Base-by-base conservation (phyloP, 2,888 invertebrate genomes). In the Nomada hirtipes region DNA sequence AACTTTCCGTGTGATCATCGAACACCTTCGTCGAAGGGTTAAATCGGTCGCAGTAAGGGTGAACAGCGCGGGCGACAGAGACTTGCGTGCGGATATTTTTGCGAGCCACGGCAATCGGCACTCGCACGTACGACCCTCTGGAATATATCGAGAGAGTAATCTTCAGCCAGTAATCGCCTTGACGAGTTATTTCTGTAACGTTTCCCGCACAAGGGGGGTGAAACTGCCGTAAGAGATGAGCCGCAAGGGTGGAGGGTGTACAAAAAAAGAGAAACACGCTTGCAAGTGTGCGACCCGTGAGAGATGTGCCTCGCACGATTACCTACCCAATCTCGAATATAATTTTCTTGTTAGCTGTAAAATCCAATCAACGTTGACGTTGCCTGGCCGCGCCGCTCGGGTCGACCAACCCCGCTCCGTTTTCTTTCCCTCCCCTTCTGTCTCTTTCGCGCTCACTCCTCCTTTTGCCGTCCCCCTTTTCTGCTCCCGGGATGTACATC, bases 331-430 rank as follows among this genome's bases (percentile, higher is more conserved):
- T 93, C 89, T 92, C 89, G 91, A 93, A 93, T 92, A 92, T 93
- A 93, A 93, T 93, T 93, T 93, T 92, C 92, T 91, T 92, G 92
- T 93, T 93, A 93, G 91, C 92, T 92, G 84, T 92, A 88, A 92
- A 93, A 93, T 92, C 90, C 90, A 92, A 93, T 93, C 92, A 92
- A 88, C 87, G 87, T 87, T 86, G 89, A 87, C 84, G 85, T 78
- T 89, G 86, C 79, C 77, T 79, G 83, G 78, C 88, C 82, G 79
- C 77, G 76, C 81, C 63, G 52, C 60, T 86, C 76, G 88, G 78
- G 76, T 77, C 86, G 85, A 80, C 86, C 88, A 75, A 80, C 82
- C 87, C 82, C 75, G 74, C 53, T 65, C 61, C 50, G 59, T 82
- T 75, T 76, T 68, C 76, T 71, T 61, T 82, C 76, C 84, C 78